Percentiles rank a stretch among this genome's conserved stretches.
These are phyloP conservation scores for Latheticus oryzae DNA, from an alignment of 2,888 invertebrate genomes.

Conservation along the genomic window DNA sequence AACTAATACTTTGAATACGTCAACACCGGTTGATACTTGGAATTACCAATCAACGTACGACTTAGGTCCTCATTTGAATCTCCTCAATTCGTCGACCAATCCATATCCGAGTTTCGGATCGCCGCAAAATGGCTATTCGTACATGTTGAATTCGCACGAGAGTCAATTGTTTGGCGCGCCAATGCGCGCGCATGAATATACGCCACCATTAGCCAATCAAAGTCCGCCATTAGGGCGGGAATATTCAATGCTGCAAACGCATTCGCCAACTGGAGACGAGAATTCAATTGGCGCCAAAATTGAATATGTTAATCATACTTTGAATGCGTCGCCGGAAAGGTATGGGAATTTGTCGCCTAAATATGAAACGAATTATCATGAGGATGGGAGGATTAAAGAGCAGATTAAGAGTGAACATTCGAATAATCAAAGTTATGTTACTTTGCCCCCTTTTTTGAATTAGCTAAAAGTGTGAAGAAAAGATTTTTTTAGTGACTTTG, in stretches of 20 bases:
- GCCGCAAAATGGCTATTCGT: constrained; percentile 70
- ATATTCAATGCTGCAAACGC: constrained; percentile 74
- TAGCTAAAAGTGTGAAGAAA: constrained; percentile 59
- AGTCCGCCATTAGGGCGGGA: constrained; percentile 75
- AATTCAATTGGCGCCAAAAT: constrained; percentile 64
- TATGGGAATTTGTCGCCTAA: constrained; percentile 73
- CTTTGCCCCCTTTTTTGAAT: constrained; percentile 83
- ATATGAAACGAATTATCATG: constrained; percentile 69
- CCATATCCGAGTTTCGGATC: constrained; percentile 75
- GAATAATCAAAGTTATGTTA: constrained; percentile 73
- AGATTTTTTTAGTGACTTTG: constrained; percentile 43
- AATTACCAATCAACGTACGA: constrained; percentile 80
- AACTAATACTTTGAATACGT: constrained; percentile 63
- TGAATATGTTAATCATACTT: constrained; percentile 65
- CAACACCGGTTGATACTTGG: constrained; percentile 80
- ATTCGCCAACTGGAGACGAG: constrained; percentile 69
- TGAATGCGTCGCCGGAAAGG: constrained; percentile 68
- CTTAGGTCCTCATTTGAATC: constrained; percentile 78
- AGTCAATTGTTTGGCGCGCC: constrained; percentile 74
- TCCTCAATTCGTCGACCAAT: constrained; percentile 75
- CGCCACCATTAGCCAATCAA: constrained; percentile 68
- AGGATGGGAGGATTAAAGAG: constrained; percentile 63
- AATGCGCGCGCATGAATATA: constrained; percentile 71
- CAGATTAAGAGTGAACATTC: constrained; percentile 60
- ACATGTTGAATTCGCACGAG: constrained; percentile 79